Base-by-base conservation (phyloP, 2,797 vertebrate species). In the Pelodytes ibericus region DNA sequence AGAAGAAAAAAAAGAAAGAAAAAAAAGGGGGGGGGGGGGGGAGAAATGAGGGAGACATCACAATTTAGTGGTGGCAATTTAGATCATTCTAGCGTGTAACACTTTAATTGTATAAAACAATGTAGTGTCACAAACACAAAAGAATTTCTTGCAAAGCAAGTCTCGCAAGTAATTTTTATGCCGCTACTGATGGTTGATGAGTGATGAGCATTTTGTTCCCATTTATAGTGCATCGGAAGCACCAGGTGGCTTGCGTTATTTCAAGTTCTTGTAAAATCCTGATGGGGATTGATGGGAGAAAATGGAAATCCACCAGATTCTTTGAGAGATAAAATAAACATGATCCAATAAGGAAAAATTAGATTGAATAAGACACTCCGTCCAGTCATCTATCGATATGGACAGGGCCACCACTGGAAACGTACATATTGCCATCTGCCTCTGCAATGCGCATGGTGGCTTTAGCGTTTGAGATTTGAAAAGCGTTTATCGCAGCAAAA, bases 91-190 rank as follows among this genome's bases (percentile, higher is more conserved):
- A 95, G 92, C 91, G 85, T 95, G 93, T 94, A 96, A 95, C 90
- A 93, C 92, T 95, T 96, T 95, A 95, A 96, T 95, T 95, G 93
- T 94, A 88, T 91, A 94, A 96, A 94, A 98, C 93, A 96, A 96
- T 95, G 93, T 90, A 87, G 89, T 93, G 94, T 95, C 92, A 94
- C 91, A 92, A 91, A 91, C 89, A 94, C 90, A 94, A 93, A 94
- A 91, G 91, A 93, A 92, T 82, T 86, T 87, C 88, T 92, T 92
- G 86, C 91, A 89, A 90, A 92, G 88, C 91, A 90, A 93, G 91
- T 90, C 90, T 90, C 87, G 89, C 85, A 90, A 91, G 92, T 92
- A 92, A 95, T 95, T 93, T 94, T 91, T 91, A 89, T 87, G 90
- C 89, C 92, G 87, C 90, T 88, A 89, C 81, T 85, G 85, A 91